Percentiles rank a stretch among this genome's conserved stretches.
phyloP scores from a whole-genome alignment of 1,140 invertebrate genomes.

The Anadara kagoshimensis region DNA sequence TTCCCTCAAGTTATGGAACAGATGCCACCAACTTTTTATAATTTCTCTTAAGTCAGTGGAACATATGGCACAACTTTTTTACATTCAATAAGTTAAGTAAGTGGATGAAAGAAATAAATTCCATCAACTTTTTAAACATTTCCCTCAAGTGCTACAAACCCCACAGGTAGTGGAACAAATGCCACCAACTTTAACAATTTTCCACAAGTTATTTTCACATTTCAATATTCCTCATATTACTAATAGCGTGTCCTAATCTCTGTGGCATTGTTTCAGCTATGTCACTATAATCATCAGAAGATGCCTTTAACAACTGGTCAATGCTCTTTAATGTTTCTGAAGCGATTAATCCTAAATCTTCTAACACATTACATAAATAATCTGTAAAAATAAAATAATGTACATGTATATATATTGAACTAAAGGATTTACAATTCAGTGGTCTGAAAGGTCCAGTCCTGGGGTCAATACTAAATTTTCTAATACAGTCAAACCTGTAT shows the following conservation, averaged over 20 bases:
- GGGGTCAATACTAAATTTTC: background rate
- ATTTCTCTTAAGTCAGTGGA: too few species aligned
- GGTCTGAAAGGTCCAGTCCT: too few species aligned
- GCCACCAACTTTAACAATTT: too few species aligned
- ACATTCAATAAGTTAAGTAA: too few species aligned
- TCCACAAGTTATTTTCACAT: slow-evolving; percentile 30
- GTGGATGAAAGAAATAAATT: too few species aligned
- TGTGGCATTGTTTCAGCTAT: slow-evolving; percentile 66
- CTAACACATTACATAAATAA: slow-evolving; percentile 88
- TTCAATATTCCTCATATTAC: slow-evolving; percentile 66
- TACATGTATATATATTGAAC: background rate
- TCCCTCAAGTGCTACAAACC: too few species aligned
- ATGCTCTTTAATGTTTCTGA: slow-evolving; percentile 84
- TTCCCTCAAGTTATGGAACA: too few species aligned
- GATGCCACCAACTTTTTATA: too few species aligned
- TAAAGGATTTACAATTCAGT: background rate
- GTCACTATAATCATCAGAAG: slow-evolving; percentile 81
- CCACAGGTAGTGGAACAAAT: too few species aligned
- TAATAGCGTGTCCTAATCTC: slow-evolving; percentile 63
- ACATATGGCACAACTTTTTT: too few species aligned
- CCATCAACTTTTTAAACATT: too few species aligned
- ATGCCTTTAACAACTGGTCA: slow-evolving; percentile 80
- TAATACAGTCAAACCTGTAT: background rate
- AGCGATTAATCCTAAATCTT: slow-evolving; percentile 86
- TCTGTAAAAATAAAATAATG: slow-evolving; percentile 78